phyloP scores from a whole-genome alignment of 1,140 invertebrate species.

The Drosophila virilis region DNA sequence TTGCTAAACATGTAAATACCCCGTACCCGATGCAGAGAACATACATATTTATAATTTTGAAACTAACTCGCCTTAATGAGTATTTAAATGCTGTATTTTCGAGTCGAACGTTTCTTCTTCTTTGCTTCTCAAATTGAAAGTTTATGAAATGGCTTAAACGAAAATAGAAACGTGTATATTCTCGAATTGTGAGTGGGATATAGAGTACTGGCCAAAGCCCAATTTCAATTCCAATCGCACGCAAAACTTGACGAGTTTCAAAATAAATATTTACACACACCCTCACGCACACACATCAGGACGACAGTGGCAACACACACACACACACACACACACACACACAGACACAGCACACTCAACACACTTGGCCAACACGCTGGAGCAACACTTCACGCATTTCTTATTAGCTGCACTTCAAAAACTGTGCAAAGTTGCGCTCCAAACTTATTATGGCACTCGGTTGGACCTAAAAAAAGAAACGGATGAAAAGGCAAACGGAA shows the following conservation, averaged over 20 bases:
- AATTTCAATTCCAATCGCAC: conserved; percentile 49
- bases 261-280: conserved; percentile 72
- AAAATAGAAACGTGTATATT: conserved; percentile 31
- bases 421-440: conserved; percentile 38
- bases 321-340: conserved; percentile 3
- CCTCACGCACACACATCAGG: conserved; percentile 9
- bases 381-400: conserved; percentile 73
- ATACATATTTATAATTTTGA: too few species aligned
- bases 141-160: conserved; percentile 25
- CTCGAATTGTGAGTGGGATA: conserved; percentile 4
- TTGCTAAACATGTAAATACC: neutral
- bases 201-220: conserved; percentile 27
- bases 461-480: conserved; percentile 26
- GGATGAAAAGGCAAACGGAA: conserved; percentile 19
- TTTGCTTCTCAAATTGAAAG: neutral
- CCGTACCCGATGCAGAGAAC: neutral
- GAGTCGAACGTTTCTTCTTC: neutral
- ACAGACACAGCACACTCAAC: conserved; percentile 12
- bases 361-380: conserved; percentile 24
- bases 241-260: conserved; percentile 63
- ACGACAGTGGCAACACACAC: conserved; percentile 1
- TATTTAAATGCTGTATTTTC: neutral
- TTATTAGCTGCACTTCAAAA: conserved; percentile 67
- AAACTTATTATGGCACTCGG: conserved; percentile 62
- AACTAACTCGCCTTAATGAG: too few species aligned